phyloP scores from a whole-genome alignment of 92 coral and sea anemone species.

The Epizoanthus scotinus region DNA sequence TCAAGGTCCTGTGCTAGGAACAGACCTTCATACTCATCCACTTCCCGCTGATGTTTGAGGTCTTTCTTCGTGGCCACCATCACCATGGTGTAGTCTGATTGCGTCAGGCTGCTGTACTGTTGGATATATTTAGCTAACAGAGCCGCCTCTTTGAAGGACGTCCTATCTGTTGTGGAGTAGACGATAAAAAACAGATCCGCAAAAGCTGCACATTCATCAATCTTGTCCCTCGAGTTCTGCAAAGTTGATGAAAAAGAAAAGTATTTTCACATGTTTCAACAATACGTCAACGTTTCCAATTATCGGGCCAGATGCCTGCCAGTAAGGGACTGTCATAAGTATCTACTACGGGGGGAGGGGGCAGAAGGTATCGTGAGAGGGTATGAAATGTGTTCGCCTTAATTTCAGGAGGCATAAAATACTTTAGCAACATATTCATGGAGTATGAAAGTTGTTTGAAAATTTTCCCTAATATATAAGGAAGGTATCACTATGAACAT shows the following conservation, averaged over 20 bases:
- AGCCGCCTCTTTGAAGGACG: constrained; percentile 85
- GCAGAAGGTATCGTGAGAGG: too few relatives aligned
- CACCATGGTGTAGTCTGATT: constrained; percentile 59
- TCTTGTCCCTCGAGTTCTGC: constrained; percentile 86
- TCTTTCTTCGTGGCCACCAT: constrained; percentile 87
- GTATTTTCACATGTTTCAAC: background rate
- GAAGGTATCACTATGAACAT: too few relatives aligned
- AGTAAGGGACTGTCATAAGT: too few relatives aligned
- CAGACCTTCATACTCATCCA: constrained; percentile 83
- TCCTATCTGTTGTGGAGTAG: constrained; percentile 90
- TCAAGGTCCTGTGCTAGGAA: constrained; percentile 81
- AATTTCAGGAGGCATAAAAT: too few relatives aligned
- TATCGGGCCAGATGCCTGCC: too few relatives aligned
- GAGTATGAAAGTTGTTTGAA: too few relatives aligned
- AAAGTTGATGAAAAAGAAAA: background rate
- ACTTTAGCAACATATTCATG: too few relatives aligned
- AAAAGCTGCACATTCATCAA: constrained; percentile 77
- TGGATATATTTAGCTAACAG: constrained; percentile 82
- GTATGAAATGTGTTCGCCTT: too few relatives aligned
- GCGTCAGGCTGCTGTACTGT: constrained; percentile 62
- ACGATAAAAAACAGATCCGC: constrained; percentile 95
- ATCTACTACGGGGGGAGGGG: too few relatives aligned
- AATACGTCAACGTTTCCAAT: background rate
- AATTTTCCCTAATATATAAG: too few relatives aligned
- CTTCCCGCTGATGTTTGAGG: constrained; percentile 69